These are phyloP conservation scores for Sus cebifrons DNA, from an alignment of 2,797 vertebrate genomes.

Conservation along the genomic window DNA sequence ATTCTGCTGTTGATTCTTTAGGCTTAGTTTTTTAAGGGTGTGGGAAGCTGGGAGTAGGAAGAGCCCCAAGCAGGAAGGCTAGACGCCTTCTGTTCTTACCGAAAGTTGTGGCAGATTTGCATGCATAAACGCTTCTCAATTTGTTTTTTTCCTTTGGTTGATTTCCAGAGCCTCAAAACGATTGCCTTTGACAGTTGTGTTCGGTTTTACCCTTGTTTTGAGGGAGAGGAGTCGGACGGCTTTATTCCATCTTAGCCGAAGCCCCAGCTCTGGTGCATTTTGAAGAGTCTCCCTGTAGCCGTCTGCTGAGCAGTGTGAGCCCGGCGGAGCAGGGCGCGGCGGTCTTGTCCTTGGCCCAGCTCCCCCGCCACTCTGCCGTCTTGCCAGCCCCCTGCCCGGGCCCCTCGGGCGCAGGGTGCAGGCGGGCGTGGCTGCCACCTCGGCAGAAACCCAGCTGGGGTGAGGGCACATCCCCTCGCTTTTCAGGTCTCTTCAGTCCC, in stretches of 20 bases:
- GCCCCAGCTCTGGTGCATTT: neutral
- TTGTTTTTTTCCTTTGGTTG: neutral
- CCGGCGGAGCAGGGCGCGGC: neutral
- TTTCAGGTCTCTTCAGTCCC: neutral
- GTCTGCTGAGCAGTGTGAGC: neutral
- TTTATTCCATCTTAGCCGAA: neutral
- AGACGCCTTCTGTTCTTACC: neutral
- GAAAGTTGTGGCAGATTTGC: neutral
- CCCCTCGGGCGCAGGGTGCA: neutral
- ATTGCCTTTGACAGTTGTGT: neutral
- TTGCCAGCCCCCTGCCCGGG: neutral
- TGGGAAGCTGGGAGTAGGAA: neutral
- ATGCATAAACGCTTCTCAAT: neutral
- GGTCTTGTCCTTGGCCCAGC: neutral
- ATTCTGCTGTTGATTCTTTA: neutral
- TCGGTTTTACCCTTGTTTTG: constrained; percentile 9
- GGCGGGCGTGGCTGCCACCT: neutral
- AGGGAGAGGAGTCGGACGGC: neutral
- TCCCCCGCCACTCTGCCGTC: neutral
- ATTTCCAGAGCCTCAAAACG: neutral
- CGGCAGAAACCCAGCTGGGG: too few species aligned
- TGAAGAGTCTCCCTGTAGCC: neutral
- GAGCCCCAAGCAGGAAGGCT: neutral
- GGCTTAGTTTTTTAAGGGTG: neutral
- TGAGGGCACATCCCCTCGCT: neutral